Percentiles rank a stretch among this genome's conserved stretches.
Conservation (phyloP, 2,113 vertebrate species). For the Ahaetulla prasina region DNA sequence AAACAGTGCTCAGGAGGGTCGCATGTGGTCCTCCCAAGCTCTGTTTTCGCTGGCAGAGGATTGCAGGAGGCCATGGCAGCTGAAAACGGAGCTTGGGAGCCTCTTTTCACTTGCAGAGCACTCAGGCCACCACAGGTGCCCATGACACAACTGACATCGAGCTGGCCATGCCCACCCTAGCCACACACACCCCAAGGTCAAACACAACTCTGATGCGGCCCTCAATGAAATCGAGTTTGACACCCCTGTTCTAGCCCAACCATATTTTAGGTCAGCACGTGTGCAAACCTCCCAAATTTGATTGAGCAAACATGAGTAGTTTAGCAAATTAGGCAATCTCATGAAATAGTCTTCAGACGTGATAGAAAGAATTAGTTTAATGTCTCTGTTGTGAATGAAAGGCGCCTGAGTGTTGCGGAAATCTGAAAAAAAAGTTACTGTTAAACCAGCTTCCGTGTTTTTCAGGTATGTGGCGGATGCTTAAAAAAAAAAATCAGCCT, state of each 20-base stretch:
- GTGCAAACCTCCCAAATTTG: neutral
- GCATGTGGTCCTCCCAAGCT: too few species aligned
- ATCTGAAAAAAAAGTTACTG: neutral
- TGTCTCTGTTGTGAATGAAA: neutral
- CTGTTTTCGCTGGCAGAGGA: too few species aligned
- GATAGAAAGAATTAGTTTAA: neutral
- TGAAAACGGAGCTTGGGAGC: too few species aligned
- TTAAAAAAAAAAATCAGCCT: neutral
- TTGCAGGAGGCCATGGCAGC: too few species aligned
- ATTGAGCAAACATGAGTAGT: neutral
- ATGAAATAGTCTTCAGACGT: neutral
- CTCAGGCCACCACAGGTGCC: too few species aligned
- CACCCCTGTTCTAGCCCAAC: neutral
- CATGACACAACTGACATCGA: too few species aligned
- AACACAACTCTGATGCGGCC: too few species aligned
- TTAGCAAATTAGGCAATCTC: neutral
- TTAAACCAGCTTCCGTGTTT: neutral
- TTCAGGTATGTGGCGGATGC: neutral
- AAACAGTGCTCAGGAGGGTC: too few species aligned
- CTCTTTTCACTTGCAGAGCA: too few species aligned
- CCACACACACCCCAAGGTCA: too few species aligned
- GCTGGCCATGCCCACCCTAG: too few species aligned
- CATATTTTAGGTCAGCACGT: neutral
- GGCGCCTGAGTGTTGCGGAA: neutral
- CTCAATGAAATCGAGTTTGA: too few species aligned